Percentiles rank a stretch among this genome's conserved stretches.
Conservation (phyloP, 2,113 vertebrate species). For the Leptocoma aspasia region DNA sequence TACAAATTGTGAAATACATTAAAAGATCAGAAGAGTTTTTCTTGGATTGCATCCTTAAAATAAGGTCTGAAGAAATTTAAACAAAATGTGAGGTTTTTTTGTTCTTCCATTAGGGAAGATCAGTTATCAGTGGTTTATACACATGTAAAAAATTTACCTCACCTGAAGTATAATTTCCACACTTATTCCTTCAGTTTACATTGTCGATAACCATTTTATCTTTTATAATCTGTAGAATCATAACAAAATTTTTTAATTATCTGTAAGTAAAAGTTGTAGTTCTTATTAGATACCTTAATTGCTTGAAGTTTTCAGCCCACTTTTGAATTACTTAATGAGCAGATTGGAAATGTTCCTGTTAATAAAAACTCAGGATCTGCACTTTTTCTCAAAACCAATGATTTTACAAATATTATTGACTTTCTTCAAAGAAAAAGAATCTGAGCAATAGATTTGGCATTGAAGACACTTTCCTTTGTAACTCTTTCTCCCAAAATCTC, state of each 20-base stretch:
- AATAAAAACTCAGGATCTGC: neutral
- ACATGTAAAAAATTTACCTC: neutral
- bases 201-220: neutral
- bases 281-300: neutral
- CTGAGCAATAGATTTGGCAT: neutral
- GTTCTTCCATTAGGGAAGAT: neutral
- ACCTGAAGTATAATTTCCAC: neutral
- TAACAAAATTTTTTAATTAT: neutral
- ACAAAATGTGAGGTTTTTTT: neutral
- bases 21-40: neutral
- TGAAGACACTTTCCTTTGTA: neutral
- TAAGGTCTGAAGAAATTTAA: neutral
- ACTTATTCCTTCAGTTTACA: neutral
- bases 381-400: neutral
- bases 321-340: neutral
- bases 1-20: neutral
- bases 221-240: neutral
- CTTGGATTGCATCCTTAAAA: neutral
- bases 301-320: neutral
- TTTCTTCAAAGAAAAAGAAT: neutral
- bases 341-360: neutral
- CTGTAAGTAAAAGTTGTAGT: neutral
- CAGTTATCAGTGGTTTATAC: neutral
- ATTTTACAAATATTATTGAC: neutral
- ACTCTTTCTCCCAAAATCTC: neutral